These are phyloP conservation scores for Orgyia antiqua DNA, from an alignment of 2,888 invertebrate genomes.

Conservation along the genomic window DNA sequence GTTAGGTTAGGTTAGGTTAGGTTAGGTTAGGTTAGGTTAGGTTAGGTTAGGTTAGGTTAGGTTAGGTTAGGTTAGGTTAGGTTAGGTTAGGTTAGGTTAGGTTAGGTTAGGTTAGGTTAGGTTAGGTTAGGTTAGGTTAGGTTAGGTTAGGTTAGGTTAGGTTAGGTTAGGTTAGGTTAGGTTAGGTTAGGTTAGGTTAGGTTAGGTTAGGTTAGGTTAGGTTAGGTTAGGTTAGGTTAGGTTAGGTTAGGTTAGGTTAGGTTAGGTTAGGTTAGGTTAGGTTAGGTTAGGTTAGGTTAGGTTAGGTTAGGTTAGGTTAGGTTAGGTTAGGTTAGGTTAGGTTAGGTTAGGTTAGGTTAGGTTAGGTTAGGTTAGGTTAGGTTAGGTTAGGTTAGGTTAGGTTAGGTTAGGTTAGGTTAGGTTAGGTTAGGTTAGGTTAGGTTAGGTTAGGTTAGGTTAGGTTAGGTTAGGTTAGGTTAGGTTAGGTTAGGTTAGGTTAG, in stretches of 20 bases:
- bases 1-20: no score
- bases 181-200: slow-evolving; percentile 13
- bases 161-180: slow-evolving; percentile 12
- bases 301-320: slow-evolving; percentile 18
- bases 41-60: slow-evolving; percentile 18
- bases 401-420: slow-evolving; percentile 18
- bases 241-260: no score
- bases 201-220: no score
- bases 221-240: no score
- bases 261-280: slow-evolving; percentile 20
- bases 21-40: slow-evolving; percentile 15
- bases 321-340: slow-evolving; percentile 20
- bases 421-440: slow-evolving; percentile 17
- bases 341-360: no score
- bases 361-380: slow-evolving; percentile 18
- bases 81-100: slow-evolving; percentile 17
- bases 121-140: slow-evolving; percentile 10
- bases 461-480: slow-evolving; percentile 14
- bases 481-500: slow-evolving; percentile 13
- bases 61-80: slow-evolving; percentile 18
- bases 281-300: no score
- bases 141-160: no score
- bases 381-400: slow-evolving; percentile 15
- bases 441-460: slow-evolving; percentile 13
- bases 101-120: no score